These are phyloP conservation scores for Drosophila punjabiensis DNA, from an alignment of 1,140 invertebrate species.

Conservation along the genomic window DNA sequence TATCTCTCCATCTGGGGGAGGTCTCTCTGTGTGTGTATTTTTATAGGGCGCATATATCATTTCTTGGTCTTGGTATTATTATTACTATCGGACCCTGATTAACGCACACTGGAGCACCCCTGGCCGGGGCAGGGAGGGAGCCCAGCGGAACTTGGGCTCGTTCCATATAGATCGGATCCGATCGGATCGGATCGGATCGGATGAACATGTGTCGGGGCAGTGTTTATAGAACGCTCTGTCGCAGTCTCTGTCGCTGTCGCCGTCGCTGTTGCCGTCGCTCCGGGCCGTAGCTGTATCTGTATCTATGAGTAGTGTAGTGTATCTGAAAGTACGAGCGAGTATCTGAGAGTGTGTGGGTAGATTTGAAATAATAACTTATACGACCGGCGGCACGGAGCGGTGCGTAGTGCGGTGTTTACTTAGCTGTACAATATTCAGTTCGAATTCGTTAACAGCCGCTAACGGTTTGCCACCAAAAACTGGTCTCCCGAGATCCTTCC, in stretches of 20 bases:
- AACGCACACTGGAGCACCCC: conserved; percentile 1
- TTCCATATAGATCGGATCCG: conserved; percentile 48
- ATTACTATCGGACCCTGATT: conserved; percentile 36
- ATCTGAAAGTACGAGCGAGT: conserved; percentile 26
- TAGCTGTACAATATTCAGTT: conserved; percentile 65
- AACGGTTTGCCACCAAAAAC: conserved; percentile 62
- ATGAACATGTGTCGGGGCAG: conserved; percentile 36
- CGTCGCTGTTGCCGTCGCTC: background rate
- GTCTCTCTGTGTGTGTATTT: background rate
- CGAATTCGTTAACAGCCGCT: conserved; percentile 79
- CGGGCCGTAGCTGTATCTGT: conserved; percentile 5
- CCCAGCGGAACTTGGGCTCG: conserved; percentile 20
- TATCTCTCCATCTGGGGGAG: background rate
- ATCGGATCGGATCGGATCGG: conserved; percentile 18
- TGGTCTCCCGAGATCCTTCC: conserved; percentile 26
- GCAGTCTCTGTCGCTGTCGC: conserved; percentile 4
- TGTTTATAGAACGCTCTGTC: conserved; percentile 40
- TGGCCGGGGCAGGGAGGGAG: background rate
- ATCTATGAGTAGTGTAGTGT: conserved; percentile 41
- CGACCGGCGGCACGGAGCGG: conserved; percentile 61
- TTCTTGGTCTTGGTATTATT: conserved; percentile 3
- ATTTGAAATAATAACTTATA: conserved; percentile 80
- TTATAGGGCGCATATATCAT: conserved; percentile 12
- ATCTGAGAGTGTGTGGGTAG: conserved; percentile 40
- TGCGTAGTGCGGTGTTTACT: conserved; percentile 73